These are phyloP conservation scores for Tetragonisca angustula DNA, from an alignment of 2,888 invertebrate species.

Conservation along the genomic window DNA sequence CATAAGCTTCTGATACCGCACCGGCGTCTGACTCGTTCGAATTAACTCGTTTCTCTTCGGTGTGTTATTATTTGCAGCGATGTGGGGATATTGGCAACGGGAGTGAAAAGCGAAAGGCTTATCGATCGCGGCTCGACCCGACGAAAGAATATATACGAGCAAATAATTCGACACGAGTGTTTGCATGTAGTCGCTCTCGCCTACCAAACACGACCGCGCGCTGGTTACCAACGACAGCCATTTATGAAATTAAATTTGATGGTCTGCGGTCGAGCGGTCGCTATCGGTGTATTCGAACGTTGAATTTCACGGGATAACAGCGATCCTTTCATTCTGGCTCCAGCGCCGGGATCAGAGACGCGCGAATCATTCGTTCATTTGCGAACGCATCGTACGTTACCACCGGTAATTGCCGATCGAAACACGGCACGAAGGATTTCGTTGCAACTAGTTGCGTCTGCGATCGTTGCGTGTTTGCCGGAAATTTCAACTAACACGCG, in stretches of 20 bases:
- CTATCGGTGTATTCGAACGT: constrained; percentile 43
- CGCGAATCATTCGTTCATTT: constrained; percentile 56
- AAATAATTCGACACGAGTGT: constrained; percentile 49
- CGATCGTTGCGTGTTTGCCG: background rate
- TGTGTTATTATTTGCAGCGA: too few species aligned
- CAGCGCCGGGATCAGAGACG: constrained; percentile 26
- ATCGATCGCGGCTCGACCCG: background rate
- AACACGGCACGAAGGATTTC: constrained; percentile 6
- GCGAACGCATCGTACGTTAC: constrained; percentile 38
- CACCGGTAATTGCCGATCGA: constrained; percentile 28
- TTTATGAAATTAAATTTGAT: constrained; percentile 76
- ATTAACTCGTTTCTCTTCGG: too few species aligned
- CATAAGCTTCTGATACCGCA: background rate
- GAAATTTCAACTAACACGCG: background rate
- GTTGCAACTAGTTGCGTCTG: constrained; percentile 32
- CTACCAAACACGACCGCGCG: constrained; percentile 38
- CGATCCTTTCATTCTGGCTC: constrained; percentile 37
- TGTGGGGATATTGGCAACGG: too few species aligned
- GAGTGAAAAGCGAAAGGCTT: background rate
- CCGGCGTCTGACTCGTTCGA: background rate
- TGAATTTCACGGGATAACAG: constrained; percentile 61
- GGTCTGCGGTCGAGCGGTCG: constrained; percentile 61
- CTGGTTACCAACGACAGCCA: constrained; percentile 64
- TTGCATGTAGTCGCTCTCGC: constrained; percentile 48
- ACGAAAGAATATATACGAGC: constrained; percentile 32